Percentiles rank a stretch among this genome's conserved stretches.
Evolutionary conservation across 2,113 vertebrate species (phyloP).

Genomic region (Notechis scutatus): DNA sequence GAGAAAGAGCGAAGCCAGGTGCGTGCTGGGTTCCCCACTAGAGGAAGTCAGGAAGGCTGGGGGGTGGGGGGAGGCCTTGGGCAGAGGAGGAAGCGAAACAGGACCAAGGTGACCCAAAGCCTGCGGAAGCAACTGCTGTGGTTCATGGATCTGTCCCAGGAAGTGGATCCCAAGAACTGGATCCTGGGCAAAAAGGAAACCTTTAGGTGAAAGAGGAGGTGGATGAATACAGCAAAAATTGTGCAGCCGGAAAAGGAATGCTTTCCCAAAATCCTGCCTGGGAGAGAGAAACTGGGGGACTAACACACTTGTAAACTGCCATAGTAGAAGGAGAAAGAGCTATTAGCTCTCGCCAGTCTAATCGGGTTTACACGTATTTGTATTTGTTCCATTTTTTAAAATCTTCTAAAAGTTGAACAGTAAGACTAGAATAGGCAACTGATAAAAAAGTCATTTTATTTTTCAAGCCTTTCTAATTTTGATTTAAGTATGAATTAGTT

Average conservation of each 20-base stretch:
- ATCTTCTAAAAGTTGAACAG: not conserved
- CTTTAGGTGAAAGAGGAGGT: not conserved
- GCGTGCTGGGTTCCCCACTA: not conserved
- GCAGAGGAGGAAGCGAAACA: not conserved
- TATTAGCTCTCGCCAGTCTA: not conserved
- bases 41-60: not conserved
- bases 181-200: not conserved
- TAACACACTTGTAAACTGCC: not conserved
- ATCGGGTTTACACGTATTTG: not conserved
- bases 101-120: not conserved
- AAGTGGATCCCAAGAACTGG: not conserved
- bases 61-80: not conserved
- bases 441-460: not conserved
- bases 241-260: not conserved
- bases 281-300: not conserved
- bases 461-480: not conserved
- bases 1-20: not conserved
- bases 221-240: not conserved
- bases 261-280: not conserved
- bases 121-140: not conserved
- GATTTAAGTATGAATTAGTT: not conserved
- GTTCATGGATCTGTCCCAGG: not conserved
- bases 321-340: not conserved
- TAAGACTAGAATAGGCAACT: not conserved
- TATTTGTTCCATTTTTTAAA: not conserved